Evolutionary conservation across 2,797 vertebrate species (phyloP), one percentile per base, ranked within the genome.

Genomic region (Apodemus agrarius): DNA sequence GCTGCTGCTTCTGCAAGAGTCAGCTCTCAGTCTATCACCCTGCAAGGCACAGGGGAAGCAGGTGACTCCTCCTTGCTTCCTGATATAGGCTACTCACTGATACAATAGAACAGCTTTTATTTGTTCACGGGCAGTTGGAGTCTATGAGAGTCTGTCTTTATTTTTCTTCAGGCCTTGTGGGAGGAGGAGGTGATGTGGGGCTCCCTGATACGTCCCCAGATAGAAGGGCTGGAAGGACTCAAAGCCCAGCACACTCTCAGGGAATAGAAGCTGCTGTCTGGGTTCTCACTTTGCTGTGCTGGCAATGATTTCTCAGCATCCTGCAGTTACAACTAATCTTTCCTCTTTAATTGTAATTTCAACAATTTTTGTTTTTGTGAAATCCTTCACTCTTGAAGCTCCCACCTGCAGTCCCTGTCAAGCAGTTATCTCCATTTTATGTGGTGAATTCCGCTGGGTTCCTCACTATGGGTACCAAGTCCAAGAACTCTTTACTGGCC

Each of bases 401-500:
- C 96, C 97, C 97, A 94, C 97, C 98, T 97, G 97, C 98, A 93
- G 72, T 97, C 97, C 95, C 94, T 90, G 94, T 94, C 95, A 98
- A 98, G 97, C 67, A 75, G 63, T 88, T 84, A 86, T 83, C 96
- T 93, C 82, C 91, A 85, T 95, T 98, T 97, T 94, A 81, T 97
- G 97, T 94, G 96, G 96, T 98, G 98, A 98, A 98, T 98, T 98
- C 98, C 86, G 97, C 96, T 97, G 97, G 98, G 98, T 97, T 98
- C 98, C 98, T 97, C 97, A 98, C 98, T 97, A 96, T 95, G 96
- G 97, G 96, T 98, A 96, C 97, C 98, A 97, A 98, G 97, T 97
- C 98, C 97, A 98, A 98, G 98, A 98, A 99, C 97, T 98, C 98
- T 98, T 98, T 99, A 98, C 98, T 96, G 97, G 98, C 97, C 98